phyloP scores from a whole-genome alignment of 64 coral and sea anemone genomes.

The Dendronephthya gigantea region DNA sequence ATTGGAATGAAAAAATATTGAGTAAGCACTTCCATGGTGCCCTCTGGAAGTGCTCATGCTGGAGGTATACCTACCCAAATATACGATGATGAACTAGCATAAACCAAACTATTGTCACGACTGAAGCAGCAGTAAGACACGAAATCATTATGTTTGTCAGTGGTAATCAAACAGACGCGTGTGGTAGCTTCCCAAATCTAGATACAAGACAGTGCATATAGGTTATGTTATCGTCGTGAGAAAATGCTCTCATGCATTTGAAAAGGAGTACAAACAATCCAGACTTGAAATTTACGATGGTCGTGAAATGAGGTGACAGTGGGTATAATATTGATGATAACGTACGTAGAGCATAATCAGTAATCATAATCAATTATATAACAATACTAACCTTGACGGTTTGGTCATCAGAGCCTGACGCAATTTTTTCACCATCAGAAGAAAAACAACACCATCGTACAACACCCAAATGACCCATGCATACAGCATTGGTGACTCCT shows the following conservation, averaged over 20 bases:
- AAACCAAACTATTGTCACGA: background rate
- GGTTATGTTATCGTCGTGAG: background rate
- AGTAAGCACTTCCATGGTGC: too few relatives aligned
- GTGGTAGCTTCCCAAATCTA: conserved; percentile 61
- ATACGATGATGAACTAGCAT: background rate
- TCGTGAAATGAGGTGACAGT: too few relatives aligned
- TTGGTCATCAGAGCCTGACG: conserved; percentile 79
- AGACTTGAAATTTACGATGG: too few relatives aligned
- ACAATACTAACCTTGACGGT: conserved; percentile 55
- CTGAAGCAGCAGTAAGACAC: conserved; percentile 77
- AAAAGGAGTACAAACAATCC: too few relatives aligned
- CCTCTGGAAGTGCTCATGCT: too few relatives aligned
- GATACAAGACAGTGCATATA: conserved; percentile 12
- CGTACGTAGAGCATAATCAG: too few relatives aligned
- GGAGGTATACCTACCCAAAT: background rate
- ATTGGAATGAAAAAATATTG: too few relatives aligned
- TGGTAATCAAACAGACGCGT: conserved; percentile 42
- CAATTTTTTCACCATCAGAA: conserved; percentile 63
- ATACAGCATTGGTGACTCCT: conserved; percentile 31
- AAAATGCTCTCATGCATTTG: too few relatives aligned
- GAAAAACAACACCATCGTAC: conserved; percentile 92
- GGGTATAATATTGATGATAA: too few relatives aligned
- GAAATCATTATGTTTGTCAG: conserved; percentile 50
- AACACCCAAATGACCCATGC: conserved; percentile 60
- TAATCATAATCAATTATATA: background rate